A percentile compares a stretch with the other conserved stretches of the same genome.
Conservation (phyloP, 1,140 invertebrate genomes). For the Medauroidea extradentata region DNA sequence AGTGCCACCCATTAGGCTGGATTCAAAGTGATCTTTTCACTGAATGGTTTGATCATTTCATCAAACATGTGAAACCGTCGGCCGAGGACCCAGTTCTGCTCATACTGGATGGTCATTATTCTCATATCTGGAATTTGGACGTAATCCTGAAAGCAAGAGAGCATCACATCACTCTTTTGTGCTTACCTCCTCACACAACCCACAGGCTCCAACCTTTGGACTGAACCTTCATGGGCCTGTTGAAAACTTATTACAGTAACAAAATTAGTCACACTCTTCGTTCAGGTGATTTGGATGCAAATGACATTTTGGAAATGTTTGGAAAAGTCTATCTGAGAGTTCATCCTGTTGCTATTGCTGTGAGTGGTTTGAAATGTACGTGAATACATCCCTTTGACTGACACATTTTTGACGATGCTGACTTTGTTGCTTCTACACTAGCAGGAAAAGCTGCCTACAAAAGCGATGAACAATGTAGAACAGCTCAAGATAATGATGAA, state of each 20-base stretch:
- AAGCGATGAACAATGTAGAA: too few species aligned
- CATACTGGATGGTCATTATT: constrained; percentile 39
- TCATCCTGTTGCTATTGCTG: constrained; percentile 36
- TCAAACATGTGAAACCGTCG: constrained; percentile 20
- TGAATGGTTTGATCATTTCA: constrained; percentile 39
- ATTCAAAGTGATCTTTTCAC: constrained; percentile 35
- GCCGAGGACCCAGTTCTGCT: constrained; percentile 32
- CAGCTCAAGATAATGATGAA: too few species aligned
- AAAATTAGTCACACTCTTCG: constrained; percentile 7
- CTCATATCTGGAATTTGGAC: constrained; percentile 39
- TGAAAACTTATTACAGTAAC: constrained; percentile 24
- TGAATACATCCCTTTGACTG: constrained; percentile 39
- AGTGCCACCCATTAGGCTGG: constrained; percentile 34
- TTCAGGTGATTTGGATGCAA: constrained; percentile 18
- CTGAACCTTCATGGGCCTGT: constrained; percentile 38
- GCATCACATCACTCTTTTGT: constrained; percentile 37
- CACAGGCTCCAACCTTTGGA: constrained; percentile 42
- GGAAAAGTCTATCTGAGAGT: constrained; percentile 33
- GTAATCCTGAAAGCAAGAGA: constrained; percentile 33
- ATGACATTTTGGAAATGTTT: constrained; percentile 36
- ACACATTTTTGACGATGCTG: constrained; percentile 35
- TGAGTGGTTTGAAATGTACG: constrained; percentile 37
- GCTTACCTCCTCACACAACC: constrained; percentile 36
- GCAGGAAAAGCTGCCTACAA: too few species aligned
- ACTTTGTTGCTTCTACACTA: constrained; percentile 25